Base-by-base conservation (phyloP, 2,797 vertebrate genomes). In the Halcyon leucocephala region DNA sequence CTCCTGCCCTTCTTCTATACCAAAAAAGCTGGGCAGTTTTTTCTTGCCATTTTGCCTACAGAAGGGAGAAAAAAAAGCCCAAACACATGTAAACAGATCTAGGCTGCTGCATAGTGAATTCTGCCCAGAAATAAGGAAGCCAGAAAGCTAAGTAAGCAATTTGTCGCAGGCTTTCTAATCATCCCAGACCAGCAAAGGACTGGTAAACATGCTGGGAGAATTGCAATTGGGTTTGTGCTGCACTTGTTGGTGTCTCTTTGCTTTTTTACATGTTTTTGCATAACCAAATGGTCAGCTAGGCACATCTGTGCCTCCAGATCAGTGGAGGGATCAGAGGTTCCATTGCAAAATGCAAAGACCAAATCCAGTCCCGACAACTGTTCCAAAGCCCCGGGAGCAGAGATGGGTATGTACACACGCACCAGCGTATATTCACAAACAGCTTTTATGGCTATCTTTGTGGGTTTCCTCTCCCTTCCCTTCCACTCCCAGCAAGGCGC, bases 21-120 rank as follows among this genome's bases (percentile, higher is more conserved):
- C 97, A 37, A 98, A 97, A 71, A 98, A 96, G 89, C 96, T 95
- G 17, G 97, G 97, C 71, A 97, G 96, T 66, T 95, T 98, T 78
- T 98, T 98, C 41, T 97, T 86, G 73, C 97, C 94, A 15, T 98
- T 98, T 95, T 98, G 97, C 66, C 98, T 98, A 74, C 9, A 80
- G 77, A 87, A 54, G 6, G 51, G n/a, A 78, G 28, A 52, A 29
- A 41, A 87, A 64, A 37, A 0, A 21, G 5, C 42, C 33, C 77
- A 82, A 77, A 48, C 35, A 69, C 22, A 35, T 73, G 60, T 3
- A 46, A 85, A 74, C 35, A 80, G 35, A 28, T 5, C 54, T 33
- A 51, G 91, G 76, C 44, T 55, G 79, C 48, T 35, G 67, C 61
- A 20, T 1, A 9, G 61, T 10, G 20, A 89, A 9, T 82, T 35